phyloP scores from a whole-genome alignment of 1,140 invertebrate genomes.

The Drosophila teissieri region DNA sequence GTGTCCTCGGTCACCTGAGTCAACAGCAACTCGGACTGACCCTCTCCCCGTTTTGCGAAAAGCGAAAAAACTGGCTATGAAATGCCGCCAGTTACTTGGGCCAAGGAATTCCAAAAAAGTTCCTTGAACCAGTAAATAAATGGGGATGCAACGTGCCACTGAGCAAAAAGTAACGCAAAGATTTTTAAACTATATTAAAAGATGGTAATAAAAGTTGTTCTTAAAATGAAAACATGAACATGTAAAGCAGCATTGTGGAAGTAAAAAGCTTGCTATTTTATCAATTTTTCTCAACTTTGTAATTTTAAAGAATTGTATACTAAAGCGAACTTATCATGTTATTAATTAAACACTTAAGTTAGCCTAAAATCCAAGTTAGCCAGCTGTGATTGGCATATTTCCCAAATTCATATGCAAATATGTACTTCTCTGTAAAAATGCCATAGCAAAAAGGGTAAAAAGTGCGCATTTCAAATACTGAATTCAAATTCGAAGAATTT shows the following conservation, averaged over 20 bases:
- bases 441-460: neutral
- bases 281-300: too few relatives aligned
- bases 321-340: too few relatives aligned
- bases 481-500: conserved; percentile 1
- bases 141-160: neutral
- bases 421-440: neutral
- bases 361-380: neutral
- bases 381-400: neutral
- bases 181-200: neutral
- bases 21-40: conserved; percentile 26
- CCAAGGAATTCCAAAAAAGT: conserved; percentile 54
- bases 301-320: too few relatives aligned
- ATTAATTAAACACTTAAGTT: too few relatives aligned
- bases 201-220: too few relatives aligned
- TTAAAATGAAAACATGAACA: neutral
- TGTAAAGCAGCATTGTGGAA: too few relatives aligned
- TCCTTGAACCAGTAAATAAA: conserved; percentile 14
- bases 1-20: conserved; percentile 35
- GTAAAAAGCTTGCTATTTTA: too few relatives aligned
- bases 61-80: conserved; percentile 20
- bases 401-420: neutral
- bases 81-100: conserved; percentile 38
- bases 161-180: neutral
- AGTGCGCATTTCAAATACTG: neutral
- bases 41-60: neutral